phyloP scores from a whole-genome alignment of 2,888 invertebrate species.

The Eupithecia dodoneata region DNA sequence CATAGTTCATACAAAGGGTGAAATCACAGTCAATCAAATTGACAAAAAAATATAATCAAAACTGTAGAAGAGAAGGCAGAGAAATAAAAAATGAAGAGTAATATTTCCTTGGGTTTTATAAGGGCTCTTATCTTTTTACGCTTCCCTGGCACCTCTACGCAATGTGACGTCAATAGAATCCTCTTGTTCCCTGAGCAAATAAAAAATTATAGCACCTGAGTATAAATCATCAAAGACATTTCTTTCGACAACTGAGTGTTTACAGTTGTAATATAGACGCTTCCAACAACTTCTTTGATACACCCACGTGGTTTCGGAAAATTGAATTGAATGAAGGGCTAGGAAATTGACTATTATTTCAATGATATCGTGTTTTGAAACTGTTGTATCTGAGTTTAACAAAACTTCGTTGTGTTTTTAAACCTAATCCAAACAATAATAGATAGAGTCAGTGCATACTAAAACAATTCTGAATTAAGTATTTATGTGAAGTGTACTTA shows the following conservation, averaged over 20 bases:
- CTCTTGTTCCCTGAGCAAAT: conserved; percentile 30
- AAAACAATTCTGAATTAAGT: background rate
- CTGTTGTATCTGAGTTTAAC: background rate
- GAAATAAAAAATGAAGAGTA: conserved; percentile 21
- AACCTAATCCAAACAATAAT: background rate
- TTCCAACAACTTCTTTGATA: conserved; percentile 4
- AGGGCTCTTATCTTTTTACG: conserved; percentile 36
- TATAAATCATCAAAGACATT: conserved; percentile 1
- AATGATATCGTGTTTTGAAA: background rate
- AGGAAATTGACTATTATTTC: background rate
- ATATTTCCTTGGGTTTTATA: conserved; percentile 35
- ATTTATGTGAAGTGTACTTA: background rate
- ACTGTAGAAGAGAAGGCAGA: background rate
- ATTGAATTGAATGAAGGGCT: background rate
- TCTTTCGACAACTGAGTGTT: background rate
- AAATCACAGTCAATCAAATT: background rate
- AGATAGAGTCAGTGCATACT: background rate
- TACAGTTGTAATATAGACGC: background rate
- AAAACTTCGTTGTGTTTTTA: background rate
- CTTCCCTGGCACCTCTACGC: conserved; percentile 28
- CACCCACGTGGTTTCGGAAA: background rate
- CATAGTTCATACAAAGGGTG: background rate
- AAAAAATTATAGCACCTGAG: conserved; percentile 15
- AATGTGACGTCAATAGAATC: conserved; percentile 34
- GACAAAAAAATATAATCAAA: background rate